Evolutionary conservation across 1,140 invertebrate genomes (phyloP).

Genomic region (Drosophila obscura): DNA sequence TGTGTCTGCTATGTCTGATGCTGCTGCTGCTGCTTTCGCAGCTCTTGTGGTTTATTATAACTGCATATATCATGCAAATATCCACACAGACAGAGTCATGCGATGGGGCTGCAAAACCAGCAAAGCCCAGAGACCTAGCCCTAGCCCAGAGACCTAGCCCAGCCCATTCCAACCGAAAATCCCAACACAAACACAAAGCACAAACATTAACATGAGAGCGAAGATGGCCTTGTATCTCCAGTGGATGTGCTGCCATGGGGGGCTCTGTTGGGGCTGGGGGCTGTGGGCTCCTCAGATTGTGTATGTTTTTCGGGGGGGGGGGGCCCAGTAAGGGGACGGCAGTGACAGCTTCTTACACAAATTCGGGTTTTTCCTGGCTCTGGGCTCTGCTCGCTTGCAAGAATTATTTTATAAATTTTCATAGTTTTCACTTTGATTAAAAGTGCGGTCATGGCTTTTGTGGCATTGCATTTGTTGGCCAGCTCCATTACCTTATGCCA

Average conservation of each 20-base stretch:
- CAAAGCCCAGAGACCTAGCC: conserved; percentile 1
- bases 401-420: conserved; percentile 79
- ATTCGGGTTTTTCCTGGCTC: conserved; percentile 46
- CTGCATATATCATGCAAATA: conserved; percentile 79
- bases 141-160: neutral
- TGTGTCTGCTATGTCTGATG: neutral
- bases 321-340: conserved; percentile 6
- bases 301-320: conserved; percentile 9
- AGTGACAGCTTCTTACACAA: conserved; percentile 49
- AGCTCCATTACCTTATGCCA: conserved; percentile 60
- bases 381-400: conserved; percentile 44
- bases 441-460: conserved; percentile 78
- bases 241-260: conserved; percentile 26
- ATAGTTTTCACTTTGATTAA: conserved; percentile 82
- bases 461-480: conserved; percentile 49
- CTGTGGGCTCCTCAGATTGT: no score
- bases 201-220: conserved; percentile 6
- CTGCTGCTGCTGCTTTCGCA: conserved; percentile 48
- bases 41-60: conserved; percentile 80
- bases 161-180: conserved; percentile 38
- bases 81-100: conserved; percentile 6
- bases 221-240: conserved; percentile 27
- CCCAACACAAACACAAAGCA: conserved; percentile 36
- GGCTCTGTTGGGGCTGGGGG: neutral
- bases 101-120: neutral